Percentiles rank a stretch among this genome's conserved stretches.
Evolutionary conservation across 1,140 invertebrate species (phyloP).

Genomic region (Anagrus nilaparvatae): DNA sequence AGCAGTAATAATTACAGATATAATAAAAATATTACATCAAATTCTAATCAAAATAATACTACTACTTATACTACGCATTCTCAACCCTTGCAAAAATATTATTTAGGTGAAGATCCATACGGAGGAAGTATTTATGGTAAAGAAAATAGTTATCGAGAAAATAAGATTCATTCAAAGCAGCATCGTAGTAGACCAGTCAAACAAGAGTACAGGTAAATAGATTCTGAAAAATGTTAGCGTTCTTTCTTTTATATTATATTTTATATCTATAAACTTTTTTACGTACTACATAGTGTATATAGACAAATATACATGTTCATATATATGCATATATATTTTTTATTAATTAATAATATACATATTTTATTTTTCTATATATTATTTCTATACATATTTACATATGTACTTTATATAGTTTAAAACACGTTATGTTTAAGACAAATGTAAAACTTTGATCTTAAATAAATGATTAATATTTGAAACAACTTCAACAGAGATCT

Average conservation of each 20-base stretch:
- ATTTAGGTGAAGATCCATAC: constrained; percentile 73
- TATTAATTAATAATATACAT: neutral
- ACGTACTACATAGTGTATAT: no score
- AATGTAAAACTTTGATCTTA: constrained; percentile 12
- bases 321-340: constrained; percentile 1
- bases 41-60: neutral
- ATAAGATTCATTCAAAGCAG: constrained; percentile 34
- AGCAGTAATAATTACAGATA: no score
- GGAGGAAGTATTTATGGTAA: constrained; percentile 67
- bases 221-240: neutral
- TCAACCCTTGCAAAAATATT: constrained; percentile 54
- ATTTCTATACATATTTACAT: neutral
- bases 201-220: constrained; percentile 34
- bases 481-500: no score
- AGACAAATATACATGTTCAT: no score
- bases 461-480: no score
- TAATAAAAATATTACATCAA: no score
- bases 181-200: constrained; percentile 25
- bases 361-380: no score
- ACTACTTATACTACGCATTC: constrained; percentile 2
- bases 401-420: neutral
- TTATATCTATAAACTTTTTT: no score
- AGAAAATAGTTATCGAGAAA: constrained; percentile 64
- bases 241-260: no score
- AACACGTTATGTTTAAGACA: constrained; percentile 2